These are phyloP conservation scores for Crenichthys baileyi DNA, from an alignment of 2,797 vertebrate species.

Conservation along the genomic window DNA sequence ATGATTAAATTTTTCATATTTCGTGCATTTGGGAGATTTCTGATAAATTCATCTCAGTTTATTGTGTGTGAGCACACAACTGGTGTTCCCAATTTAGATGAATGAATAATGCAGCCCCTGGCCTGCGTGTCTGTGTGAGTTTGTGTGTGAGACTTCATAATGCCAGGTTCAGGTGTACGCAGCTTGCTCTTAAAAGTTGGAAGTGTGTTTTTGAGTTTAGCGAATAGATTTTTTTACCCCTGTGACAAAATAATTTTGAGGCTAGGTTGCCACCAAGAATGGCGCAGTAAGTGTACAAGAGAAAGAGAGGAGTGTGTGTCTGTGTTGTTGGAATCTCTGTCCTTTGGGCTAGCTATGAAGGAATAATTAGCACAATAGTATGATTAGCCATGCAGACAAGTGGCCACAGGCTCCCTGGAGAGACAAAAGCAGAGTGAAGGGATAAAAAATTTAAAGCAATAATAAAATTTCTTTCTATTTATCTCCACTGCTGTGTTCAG, in stretches of 20 bases:
- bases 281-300: conserved; percentile 21
- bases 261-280: conserved; percentile 41
- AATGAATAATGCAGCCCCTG: conserved; percentile 77
- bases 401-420: conserved; percentile 69
- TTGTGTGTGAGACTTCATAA: conserved; percentile 30
- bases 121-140: conserved; percentile 24
- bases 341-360: conserved; percentile 73
- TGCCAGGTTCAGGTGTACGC: conserved; percentile 44
- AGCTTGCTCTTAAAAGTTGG: conserved; percentile 39
- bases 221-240: conserved; percentile 33
- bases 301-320: conserved; percentile 19
- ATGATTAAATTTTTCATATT: conserved; percentile 97
- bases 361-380: conserved; percentile 73
- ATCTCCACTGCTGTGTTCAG: conserved; percentile 42
- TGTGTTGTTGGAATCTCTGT: conserved; percentile 39
- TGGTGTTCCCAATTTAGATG: conserved; percentile 75
- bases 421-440: conserved; percentile 46
- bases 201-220: conserved; percentile 47
- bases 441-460: conserved; percentile 36
- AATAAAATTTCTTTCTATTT: conserved; percentile 28
- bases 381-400: conserved; percentile 72
- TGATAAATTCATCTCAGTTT: conserved; percentile 78
- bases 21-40: conserved; percentile 88
- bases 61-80: conserved; percentile 78
- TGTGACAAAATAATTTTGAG: conserved; percentile 50